A percentile compares a stretch with the other conserved stretches of the same genome.
These are phyloP conservation scores for Coptodon bakossiorum DNA, from an alignment of 2,113 vertebrate species.

Conservation along the genomic window DNA sequence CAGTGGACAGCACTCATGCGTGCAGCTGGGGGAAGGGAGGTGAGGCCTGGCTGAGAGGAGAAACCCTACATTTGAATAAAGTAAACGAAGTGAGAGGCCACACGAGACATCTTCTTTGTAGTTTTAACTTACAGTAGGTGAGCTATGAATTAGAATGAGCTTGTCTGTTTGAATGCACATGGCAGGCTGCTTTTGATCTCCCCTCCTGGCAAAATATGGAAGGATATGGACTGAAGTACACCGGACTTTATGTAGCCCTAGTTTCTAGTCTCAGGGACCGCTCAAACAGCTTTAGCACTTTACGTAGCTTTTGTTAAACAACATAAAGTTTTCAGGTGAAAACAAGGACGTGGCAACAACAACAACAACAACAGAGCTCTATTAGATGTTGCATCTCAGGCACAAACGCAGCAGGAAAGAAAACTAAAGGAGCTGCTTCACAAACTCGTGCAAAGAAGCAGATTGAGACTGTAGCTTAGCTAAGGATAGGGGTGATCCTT, in stretches of 20 bases:
- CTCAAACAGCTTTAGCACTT: neutral
- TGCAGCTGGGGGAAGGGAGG: neutral
- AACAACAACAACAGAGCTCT: neutral
- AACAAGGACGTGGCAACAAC: neutral
- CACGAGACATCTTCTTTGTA: slow-evolving; percentile 2
- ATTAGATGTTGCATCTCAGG: neutral
- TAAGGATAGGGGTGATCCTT: neutral
- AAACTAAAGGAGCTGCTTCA: neutral
- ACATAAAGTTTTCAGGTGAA: neutral
- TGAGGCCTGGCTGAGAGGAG: neutral
- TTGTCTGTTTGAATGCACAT: neutral
- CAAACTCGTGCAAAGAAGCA: neutral
- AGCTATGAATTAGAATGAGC: neutral
- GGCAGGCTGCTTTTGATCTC: neutral
- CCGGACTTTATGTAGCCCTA: neutral
- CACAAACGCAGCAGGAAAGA: neutral
- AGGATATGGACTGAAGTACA: neutral
- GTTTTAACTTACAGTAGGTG: neutral
- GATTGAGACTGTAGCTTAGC: neutral
- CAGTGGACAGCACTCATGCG: slow-evolving; percentile 38
- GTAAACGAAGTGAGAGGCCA: neutral
- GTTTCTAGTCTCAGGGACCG: neutral
- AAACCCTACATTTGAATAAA: neutral
- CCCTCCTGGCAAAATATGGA: neutral
- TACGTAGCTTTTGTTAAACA: neutral